Base-by-base conservation (phyloP, 2,113 vertebrate genomes). In the Struthidea cinerea region DNA sequence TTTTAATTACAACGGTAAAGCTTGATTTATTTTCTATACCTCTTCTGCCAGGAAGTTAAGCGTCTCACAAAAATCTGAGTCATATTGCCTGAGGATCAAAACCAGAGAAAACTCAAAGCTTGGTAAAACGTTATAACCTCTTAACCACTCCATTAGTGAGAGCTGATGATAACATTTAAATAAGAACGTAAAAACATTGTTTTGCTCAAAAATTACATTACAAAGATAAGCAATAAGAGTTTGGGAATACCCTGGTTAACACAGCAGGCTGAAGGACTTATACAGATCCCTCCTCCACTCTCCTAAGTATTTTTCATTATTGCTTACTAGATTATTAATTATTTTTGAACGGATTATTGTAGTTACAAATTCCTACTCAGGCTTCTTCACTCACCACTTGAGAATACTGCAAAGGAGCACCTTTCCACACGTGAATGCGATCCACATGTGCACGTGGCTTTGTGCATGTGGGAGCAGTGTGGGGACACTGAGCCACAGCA, bases 301-400 rank as follows among this genome's bases (percentile, higher is more conserved):
- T 64, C 71, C 32, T 28, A 80, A 78, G 23, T 8, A 6, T 69
- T 94, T 95, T 61, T 90, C 30, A 52, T 95, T 88, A 70, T 74
- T 74, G 24, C 30, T 86, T 92, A 47, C 35, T 50, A 70, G 68
- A 77, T 73, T 44, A 47, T 71, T 74, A 84, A 86, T 83, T 88
- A 33, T 61, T 90, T 93, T 89, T 89, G 75, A 81, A 94, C 84
- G 60, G 44, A 74, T 93, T 86, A 88, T 81, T 47, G 18, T 59
- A 70, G 50, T 11, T 73, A 65, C 20, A 70, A 74, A 94, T 81
- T 84, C 56, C 69, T 87, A 2, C 59, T 63, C 7, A 3, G 67
- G 24, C 18, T 94, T 64, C 33, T 64, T 90, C 86, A 70, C 59
- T 84, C 33, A 44, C 60, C 83, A 44, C 90, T 80, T 84, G 68